Evolutionary conservation across 2,113 vertebrate species (phyloP), one percentile per base, ranked within the genome.

Genomic region (Erythrolamprus reginae): DNA sequence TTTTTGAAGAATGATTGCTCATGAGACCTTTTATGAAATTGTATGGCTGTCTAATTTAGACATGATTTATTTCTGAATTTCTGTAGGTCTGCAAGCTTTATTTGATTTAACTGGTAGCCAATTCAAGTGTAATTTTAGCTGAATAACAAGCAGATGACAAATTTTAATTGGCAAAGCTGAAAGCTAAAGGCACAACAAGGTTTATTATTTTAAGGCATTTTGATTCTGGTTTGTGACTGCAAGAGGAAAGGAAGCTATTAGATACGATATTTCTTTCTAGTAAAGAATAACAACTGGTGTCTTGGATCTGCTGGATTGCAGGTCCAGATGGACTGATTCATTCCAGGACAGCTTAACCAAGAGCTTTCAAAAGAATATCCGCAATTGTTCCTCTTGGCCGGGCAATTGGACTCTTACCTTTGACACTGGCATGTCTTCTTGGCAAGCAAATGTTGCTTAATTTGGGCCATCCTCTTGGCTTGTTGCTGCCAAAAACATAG

Each of bases 391-490:
- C 26, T 23, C 26, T 89, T 48, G 12, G 17, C 33, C 10, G 51
- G 52, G 21, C 56, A 28, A 21, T 15, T 92, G 92, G 85, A 9
- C 47, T 91, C 96, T 97, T 96, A 97, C 97, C 92, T 94, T 90
- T 93, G 53, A 70, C 97, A 97, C 53, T 96, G 97, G 65, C 97
- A 97, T 0, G 95, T 97, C 95, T 95, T 97, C 92, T 97, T 97
- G 92, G 97, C 97, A 92, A 96, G 95, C 90, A 97, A 94, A 84
- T 97, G 28, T 24, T 92, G 95, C 92, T 95, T 97, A 92, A 96
- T 97, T 93, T 55, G 96, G 91, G 92, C 92, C 93, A 96, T 97
- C 93, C 92, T 95, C 90, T 88, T 92, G 90, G 95, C 92, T 28
- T 55, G 93, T 93, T 91, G 93, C 97, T 97, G 96, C 87, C 93